phyloP scores from a whole-genome alignment of 2,797 vertebrate species.

The Acropternis orthonyx region DNA sequence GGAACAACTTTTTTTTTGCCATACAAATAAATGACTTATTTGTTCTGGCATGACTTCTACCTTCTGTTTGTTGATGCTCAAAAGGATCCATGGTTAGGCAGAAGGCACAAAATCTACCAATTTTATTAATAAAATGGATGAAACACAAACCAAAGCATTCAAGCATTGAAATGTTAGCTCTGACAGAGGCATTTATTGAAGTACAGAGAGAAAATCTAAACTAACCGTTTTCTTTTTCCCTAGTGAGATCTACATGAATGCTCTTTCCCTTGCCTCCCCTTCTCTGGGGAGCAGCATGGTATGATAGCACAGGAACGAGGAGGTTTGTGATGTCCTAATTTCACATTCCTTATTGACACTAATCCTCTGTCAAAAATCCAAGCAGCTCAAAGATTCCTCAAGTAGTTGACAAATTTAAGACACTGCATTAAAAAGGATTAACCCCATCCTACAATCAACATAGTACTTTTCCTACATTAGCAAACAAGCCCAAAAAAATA shows the following conservation, averaged over 20 bases:
- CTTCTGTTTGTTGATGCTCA: background rate
- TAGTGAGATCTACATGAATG: background rate
- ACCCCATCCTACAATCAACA: background rate
- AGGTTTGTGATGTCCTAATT: background rate
- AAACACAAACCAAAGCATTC: background rate
- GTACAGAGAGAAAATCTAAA: background rate
- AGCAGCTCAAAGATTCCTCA: conserved; percentile 24
- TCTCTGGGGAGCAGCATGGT: background rate
- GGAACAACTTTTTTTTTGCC: background rate
- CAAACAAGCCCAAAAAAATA: background rate
- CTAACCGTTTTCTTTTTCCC: background rate
- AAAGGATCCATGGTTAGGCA: background rate
- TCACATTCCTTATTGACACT: conserved; percentile 29
- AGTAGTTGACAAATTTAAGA: conserved; percentile 36
- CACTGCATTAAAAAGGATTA: conserved; percentile 8
- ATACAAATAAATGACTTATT: background rate
- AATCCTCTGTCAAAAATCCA: conserved; percentile 53
- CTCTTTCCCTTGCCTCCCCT: background rate
- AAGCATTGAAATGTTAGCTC: background rate
- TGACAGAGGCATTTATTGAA: background rate
- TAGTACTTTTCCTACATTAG: background rate
- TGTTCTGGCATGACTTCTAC: background rate
- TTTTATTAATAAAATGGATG: background rate
- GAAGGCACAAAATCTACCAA: background rate
- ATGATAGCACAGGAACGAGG: background rate